Conservation (phyloP, 2,888 invertebrate species). For the Agonopterix arenella region DNA sequence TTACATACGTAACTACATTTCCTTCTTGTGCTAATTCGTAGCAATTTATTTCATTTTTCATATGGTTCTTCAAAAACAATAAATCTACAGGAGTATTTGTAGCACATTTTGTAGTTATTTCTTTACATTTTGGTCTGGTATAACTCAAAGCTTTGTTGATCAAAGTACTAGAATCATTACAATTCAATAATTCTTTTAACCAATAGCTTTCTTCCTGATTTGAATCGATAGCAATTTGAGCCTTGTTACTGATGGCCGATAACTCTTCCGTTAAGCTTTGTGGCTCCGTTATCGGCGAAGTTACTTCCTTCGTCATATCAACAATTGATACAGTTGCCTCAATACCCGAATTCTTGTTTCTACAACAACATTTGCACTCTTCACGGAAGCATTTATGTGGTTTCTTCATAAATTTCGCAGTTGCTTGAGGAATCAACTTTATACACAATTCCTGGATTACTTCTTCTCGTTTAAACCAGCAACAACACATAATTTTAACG, state of each 20-base stretch:
- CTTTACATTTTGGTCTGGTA: background rate
- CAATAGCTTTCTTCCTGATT: no score
- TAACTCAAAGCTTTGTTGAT: slow-evolving; percentile 2
- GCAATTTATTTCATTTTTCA: background rate
- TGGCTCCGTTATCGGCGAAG: no score
- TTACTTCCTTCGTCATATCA: no score
- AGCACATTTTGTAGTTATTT: background rate
- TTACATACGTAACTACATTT: background rate
- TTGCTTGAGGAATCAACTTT: background rate
- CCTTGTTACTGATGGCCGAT: no score
- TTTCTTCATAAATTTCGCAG: background rate
- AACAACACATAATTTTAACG: slow-evolving; percentile 14
- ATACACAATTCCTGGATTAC: slow-evolving; percentile 5
- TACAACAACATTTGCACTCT: slow-evolving; percentile 27
- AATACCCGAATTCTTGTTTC: background rate
- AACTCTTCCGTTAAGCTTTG: no score
- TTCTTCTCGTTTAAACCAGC: slow-evolving; percentile 27
- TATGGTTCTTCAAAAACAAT: background rate
- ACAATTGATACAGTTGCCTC: no score
- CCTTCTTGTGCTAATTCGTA: background rate
- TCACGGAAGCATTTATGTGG: slow-evolving; percentile 10
- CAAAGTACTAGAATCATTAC: background rate
- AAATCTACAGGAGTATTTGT: background rate
- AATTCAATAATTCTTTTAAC: background rate
- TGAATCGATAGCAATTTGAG: no score